phyloP scores from a whole-genome alignment of 2,888 invertebrate species.

The Neoitamus cyanurus region DNA sequence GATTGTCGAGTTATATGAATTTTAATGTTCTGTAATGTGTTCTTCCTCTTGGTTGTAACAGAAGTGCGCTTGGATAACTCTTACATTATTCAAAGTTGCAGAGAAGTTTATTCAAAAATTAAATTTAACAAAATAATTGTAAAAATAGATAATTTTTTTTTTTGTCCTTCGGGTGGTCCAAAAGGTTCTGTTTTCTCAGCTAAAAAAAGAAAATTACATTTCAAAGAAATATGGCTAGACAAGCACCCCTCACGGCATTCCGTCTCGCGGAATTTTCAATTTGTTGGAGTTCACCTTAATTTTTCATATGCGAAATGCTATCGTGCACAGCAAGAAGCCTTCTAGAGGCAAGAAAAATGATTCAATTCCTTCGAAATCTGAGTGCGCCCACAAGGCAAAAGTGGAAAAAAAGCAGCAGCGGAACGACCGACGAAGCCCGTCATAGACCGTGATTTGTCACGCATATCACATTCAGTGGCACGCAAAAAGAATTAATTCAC shows the following conservation, averaged over 20 bases:
- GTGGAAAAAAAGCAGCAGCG: neutral
- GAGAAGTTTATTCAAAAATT: no score
- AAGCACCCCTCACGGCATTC: neutral
- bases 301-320: neutral
- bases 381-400: neutral
- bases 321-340: neutral
- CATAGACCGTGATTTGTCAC: neutral
- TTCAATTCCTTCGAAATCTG: neutral
- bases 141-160: no score
- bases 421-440: neutral
- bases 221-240: neutral
- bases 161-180: no score
- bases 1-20: no score
- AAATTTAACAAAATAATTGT: no score
- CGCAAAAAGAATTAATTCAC: neutral
- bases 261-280: neutral
- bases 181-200: no score
- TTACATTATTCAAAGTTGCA: no score
- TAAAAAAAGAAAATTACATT: no score
- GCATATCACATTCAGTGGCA: neutral
- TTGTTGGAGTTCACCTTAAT: neutral
- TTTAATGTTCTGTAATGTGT: no score
- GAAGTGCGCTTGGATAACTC: no score
- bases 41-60: no score
- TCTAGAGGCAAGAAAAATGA: neutral